Evolutionary conservation across 2,113 vertebrate species (phyloP).

Genomic region (Rhegmatorhina hoffmannsi): DNA sequence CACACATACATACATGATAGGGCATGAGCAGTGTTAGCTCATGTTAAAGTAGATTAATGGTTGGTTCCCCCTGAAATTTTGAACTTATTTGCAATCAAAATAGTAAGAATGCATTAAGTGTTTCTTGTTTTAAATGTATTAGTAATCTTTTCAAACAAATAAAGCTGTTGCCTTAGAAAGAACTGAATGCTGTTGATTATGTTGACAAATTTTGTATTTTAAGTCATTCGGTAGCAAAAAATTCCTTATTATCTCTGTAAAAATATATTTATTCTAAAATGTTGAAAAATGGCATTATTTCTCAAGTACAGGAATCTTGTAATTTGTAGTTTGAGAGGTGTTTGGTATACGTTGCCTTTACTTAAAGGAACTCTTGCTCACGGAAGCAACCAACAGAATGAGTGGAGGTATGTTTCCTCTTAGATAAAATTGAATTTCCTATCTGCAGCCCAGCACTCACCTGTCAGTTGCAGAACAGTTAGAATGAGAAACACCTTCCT

Average conservation of each 20-base stretch:
- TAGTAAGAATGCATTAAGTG: background rate
- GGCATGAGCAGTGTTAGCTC: background rate
- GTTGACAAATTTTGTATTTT: background rate
- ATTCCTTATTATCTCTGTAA: constrained; percentile 39
- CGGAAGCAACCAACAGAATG: background rate
- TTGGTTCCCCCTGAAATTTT: background rate
- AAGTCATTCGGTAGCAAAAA: constrained; percentile 7
- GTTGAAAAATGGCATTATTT: constrained; percentile 41
- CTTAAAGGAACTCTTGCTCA: background rate
- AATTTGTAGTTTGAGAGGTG: background rate
- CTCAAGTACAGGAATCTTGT: background rate
- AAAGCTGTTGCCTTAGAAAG: background rate
- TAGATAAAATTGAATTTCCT: constrained; percentile 42
- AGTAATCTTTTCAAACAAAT: background rate
- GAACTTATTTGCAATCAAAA: background rate
- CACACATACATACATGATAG: background rate
- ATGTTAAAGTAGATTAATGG: background rate
- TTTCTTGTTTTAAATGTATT: background rate
- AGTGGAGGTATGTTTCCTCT: constrained; percentile 26
- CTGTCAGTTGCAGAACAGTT: background rate
- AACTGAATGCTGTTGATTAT: background rate
- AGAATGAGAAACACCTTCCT: background rate
- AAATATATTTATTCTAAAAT: constrained; percentile 37
- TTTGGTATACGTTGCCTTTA: background rate
- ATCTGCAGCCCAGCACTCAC: background rate